Conservation (phyloP, 2,888 invertebrate genomes). For the Meiosimyza decipiens region DNA sequence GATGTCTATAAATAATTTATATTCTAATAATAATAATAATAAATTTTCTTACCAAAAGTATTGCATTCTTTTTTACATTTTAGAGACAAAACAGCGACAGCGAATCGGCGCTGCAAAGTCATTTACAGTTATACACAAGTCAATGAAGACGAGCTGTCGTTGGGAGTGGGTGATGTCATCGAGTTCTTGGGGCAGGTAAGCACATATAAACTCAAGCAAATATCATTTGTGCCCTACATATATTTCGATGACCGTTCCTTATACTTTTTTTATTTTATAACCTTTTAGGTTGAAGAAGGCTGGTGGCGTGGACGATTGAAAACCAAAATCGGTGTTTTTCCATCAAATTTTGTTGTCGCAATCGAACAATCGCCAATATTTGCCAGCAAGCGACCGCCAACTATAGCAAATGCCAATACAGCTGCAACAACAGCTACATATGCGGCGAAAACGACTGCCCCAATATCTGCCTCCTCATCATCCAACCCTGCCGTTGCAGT, state of each 20-base stretch:
- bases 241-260: slow-evolving; percentile 20
- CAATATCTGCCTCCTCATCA: slow-evolving; percentile 23
- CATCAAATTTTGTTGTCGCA: slow-evolving; percentile 91
- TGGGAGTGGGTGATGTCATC: slow-evolving; percentile 88
- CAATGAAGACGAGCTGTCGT: slow-evolving; percentile 91
- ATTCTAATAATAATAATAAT: too few species aligned
- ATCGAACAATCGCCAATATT: slow-evolving; percentile 69
- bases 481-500: background rate
- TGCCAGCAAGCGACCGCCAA: slow-evolving; percentile 62
- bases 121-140: slow-evolving; percentile 92
- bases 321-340: slow-evolving; percentile 90
- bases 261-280: slow-evolving; percentile 42
- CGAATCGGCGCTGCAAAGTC: slow-evolving; percentile 80
- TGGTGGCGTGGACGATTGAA: slow-evolving; percentile 91
- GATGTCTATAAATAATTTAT: too few species aligned
- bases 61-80: background rate
- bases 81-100: slow-evolving; percentile 66
- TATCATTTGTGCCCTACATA: slow-evolving; percentile 15
- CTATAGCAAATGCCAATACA: slow-evolving; percentile 50
- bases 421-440: slow-evolving; percentile 40
- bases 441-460: slow-evolving; percentile 18
- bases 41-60: too few species aligned
- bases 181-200: slow-evolving; percentile 87
- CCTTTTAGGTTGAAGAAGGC: slow-evolving; percentile 80
- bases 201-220: background rate